Evolutionary conservation across 2,888 invertebrate species (phyloP), one percentile per base, ranked within the genome.

Genomic region (Lissonota sp.): DNA sequence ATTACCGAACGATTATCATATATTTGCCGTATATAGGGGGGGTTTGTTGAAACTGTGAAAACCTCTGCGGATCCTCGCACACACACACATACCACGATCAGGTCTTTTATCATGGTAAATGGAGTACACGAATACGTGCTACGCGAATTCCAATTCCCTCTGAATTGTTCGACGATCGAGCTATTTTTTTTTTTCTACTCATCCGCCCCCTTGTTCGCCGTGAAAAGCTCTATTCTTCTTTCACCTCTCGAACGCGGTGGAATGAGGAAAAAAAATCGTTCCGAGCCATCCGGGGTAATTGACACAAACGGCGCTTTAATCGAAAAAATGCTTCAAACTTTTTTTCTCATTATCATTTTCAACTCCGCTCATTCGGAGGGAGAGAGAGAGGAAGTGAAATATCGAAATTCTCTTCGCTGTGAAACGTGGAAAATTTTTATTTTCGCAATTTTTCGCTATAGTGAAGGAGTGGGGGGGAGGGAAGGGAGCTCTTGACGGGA

Each of bases 1-100:
- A 67, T 76, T 76, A 60, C 75, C 8, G 62, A 44, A 62, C 67
- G 72, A 76, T 80, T 80, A 80, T 67, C 80, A 72, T 76, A 58
- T 60, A 75, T 75, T 76, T 60, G 62, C 40, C 58, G 40, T 40
- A 40, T 75, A 66, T n/a, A 58, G 26, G 6, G 39, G 12, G 2
- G 26, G 26, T 8, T 16, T 14, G 40, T 10, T n/a, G 46, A 44
- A 60, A 39, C 40, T 26, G 26, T 26, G 26, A 26, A 26, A 26
- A 49, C 57, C 58, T n/a, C 26, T 51, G 49, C n/a, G 16, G 53
- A 58, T 40, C 8, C 67, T 42, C 14, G 7, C 57, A 46, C 37
- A 40, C 26, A 26, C 26, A 37, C 62, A 16, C 64, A 55, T 40
- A 66, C 58, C 40, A 63, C 46, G 14, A 51, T 6, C n/a, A 14